Base-by-base conservation (phyloP, 2,888 invertebrate species). In the Troides helena region DNA sequence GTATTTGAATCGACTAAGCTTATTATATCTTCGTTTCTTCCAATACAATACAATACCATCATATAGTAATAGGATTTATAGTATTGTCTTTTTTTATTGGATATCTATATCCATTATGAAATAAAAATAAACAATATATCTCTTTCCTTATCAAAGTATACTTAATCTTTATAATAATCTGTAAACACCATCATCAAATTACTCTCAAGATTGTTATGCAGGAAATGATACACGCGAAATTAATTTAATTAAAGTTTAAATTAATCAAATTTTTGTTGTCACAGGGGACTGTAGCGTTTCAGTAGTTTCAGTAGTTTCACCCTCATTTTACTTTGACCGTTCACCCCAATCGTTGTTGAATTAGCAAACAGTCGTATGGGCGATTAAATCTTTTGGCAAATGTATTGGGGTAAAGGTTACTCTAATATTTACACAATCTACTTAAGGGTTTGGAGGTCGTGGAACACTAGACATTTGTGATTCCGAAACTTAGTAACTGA, bases 351-450 rank as follows among this genome's bases (percentile, higher is more conserved):
- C 60, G 25, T 4, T 60, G 56, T 69, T 65, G 65, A 69, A 69
- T 69, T 65, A 69, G 39, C 53, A 68, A 68, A 63, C 64, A 59
- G 53, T 12, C 56, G 59, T 56, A 43, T 62, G 39, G 62, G 67
- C 62, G 69, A 65, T 57, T 62, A 65, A 65, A 69, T 65, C 65
- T 62, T 58, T 69, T 50, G 17, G 62, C 57, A 21, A 69, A 53
- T 65, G 62, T 62, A 46, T 57, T 65, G 65, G n/a, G 50, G 46
- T 57, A 69, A 65, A 62, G 65, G 61, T 65, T 65, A 56, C 30
- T 58, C 57, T 58, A 58, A 58, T 58, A 58, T 58, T 58, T 58
- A 23, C 21, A 12, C 57, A 58, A 58, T 58, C 57, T 21, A 21
- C 57, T 23, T 23, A 58, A 10, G 57, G 57, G 57, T 58, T 58